phyloP scores from a whole-genome alignment of 2,797 vertebrate genomes.

The Lagocephalus sceleratus region DNA sequence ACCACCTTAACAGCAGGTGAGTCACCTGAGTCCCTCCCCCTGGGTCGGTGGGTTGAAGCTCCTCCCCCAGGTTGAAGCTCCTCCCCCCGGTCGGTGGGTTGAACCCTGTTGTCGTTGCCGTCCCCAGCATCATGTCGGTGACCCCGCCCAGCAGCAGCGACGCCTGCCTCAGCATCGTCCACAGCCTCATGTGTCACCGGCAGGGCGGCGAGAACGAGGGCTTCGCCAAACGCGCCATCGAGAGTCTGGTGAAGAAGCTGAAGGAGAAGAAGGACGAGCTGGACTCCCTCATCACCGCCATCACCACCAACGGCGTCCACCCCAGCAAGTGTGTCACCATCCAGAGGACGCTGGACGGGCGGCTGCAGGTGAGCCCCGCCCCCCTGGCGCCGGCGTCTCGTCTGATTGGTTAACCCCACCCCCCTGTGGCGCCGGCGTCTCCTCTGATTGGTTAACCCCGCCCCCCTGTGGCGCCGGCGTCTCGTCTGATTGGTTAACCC shows the following conservation, averaged over 20 bases:
- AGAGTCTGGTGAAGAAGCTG: constrained; percentile 85
- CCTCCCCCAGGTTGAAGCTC: too few relatives aligned
- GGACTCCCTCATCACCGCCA: constrained; percentile 81
- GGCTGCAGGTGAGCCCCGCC: constrained; percentile 74
- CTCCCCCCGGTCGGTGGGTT: too few relatives aligned
- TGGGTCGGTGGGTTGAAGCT: too few relatives aligned
- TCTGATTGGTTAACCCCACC: neutral
- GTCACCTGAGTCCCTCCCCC: too few relatives aligned
- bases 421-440: too few relatives aligned
- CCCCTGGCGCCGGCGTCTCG: too few relatives aligned
- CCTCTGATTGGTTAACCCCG: constrained; percentile 69
- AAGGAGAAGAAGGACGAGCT: constrained; percentile 86
- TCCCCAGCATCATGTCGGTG: constrained; percentile 73
- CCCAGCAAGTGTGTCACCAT: constrained; percentile 86
- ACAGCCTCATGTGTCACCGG: constrained; percentile 86
- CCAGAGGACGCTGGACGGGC: constrained; percentile 82
- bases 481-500: neutral
- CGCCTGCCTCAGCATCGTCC: constrained; percentile 83
- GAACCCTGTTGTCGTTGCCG: constrained; percentile 4
- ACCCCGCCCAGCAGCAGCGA: constrained; percentile 79
- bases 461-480: too few relatives aligned
- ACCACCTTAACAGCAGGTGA: constrained; percentile 62
- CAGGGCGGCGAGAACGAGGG: constrained; percentile 84
- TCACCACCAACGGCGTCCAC: constrained; percentile 83
- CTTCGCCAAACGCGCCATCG: constrained; percentile 84